These are phyloP conservation scores for Leucoptera coffeella DNA, from an alignment of 2,888 invertebrate species.

Conservation along the genomic window DNA sequence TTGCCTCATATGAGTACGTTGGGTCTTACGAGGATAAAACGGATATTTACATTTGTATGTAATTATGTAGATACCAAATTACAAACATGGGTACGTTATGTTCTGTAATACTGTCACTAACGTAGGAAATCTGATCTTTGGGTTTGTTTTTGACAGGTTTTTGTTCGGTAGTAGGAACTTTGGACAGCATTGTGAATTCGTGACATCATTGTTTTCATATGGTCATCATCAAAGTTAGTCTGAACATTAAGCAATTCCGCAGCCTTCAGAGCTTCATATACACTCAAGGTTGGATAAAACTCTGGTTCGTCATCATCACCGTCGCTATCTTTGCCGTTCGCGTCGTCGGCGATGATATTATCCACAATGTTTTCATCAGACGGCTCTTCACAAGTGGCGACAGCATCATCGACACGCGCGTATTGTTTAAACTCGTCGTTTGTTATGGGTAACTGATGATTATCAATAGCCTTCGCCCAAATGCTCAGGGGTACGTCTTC, in stretches of 20 bases:
- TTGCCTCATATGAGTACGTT: no score
- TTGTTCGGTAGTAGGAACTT: conserved; percentile 9
- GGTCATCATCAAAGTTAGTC: conserved; percentile 9
- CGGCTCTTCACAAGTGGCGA: conserved; percentile 9
- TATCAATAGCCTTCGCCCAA: conserved; percentile 1
- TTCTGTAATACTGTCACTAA: not conserved
- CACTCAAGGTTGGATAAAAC: conserved; percentile 8
- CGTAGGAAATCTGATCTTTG: no score
- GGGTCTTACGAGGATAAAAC: no score
- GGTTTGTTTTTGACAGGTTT: no score
- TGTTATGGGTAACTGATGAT: conserved; percentile 3
- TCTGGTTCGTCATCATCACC: conserved; percentile 9
- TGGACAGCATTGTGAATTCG: conserved; percentile 9
- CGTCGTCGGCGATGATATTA: conserved; percentile 8
- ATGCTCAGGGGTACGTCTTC: not conserved
- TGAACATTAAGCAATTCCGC: conserved; percentile 8
- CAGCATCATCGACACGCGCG: conserved; percentile 8
- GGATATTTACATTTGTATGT: no score
- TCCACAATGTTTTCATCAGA: conserved; percentile 11
- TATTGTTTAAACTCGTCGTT: conserved; percentile 8
- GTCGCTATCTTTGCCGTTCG: conserved; percentile 9
- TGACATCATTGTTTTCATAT: conserved; percentile 9
- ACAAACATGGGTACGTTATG: no score
- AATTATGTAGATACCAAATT: no score
- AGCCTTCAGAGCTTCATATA: conserved; percentile 9